Evolutionary conservation across 2,113 vertebrate species (phyloP), one percentile per base, ranked within the genome.

Genomic region (Xyliphius kryptos): DNA sequence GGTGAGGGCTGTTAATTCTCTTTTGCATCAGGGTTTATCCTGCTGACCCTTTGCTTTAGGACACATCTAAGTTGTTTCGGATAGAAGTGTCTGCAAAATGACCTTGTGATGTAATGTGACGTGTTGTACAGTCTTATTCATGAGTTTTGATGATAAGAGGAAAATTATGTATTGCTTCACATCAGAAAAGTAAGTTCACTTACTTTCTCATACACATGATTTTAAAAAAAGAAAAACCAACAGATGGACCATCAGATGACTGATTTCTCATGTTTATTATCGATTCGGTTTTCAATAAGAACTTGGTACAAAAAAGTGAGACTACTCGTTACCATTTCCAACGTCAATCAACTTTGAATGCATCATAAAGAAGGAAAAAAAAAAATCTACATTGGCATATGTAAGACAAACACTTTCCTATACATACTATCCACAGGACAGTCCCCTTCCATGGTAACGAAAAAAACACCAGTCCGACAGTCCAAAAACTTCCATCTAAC

Each of bases 321-420:
- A 85, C 86, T 80, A 86, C 78, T 81, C 75, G 79, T 81, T 63
- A 81, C 80, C 79, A 67, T 68, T 76, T 59, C 82, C 76, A 79
- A 74, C 76, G 75, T 79, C 87, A 72, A 76, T 86, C 74, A 56
- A 81, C 72, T 74, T 91, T 93, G 89, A 93, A 95, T 95, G 89
- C 87, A 83, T 92, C 82, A 76, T 81, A 88, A 89, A 90, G 87
- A 91, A 91, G 86, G 88, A 70, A 66, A 73, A 88, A 73, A 88
- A 89, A 90, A 92, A n/a, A n/a, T n/a, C 93, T 97, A 98, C 93
- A 88, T 86, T 79, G 89, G 90, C 86, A 87, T 89, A 94, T 87
- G 89, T 83, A 93, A 89, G 92, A 97, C 94, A 90, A 90, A 95
- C 91, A 92, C 91, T 86, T 89, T 86, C 84, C 90, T 94, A 93